Base-by-base conservation (phyloP, 1,140 invertebrate genomes). In the Dufourea novaeangliae region DNA sequence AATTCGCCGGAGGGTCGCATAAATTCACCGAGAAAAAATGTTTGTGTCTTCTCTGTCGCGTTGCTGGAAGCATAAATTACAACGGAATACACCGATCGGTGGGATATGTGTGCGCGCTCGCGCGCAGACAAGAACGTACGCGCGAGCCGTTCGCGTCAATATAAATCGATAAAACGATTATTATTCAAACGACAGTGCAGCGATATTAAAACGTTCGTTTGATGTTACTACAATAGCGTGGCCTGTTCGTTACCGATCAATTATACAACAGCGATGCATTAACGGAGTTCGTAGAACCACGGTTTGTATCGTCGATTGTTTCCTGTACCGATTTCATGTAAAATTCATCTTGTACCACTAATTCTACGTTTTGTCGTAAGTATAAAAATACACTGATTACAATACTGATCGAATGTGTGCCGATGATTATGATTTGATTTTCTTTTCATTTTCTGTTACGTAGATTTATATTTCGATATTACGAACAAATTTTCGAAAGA, bases 161-260 rank as follows among this genome's bases (percentile, higher is more conserved):
- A 57, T 25, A 32, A 32, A 57, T 75, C 64, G 64, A 74, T 66
- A 32, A 39, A 74, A 67, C 50, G 62, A 76, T 76, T 59, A 66
- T 75, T 59, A 46, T 46, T 75, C 73, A 20, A 75, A 75, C 59
- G 22, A 27, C 12, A 59, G 17, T 34, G 72, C 52, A 27, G 25
- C 39, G 39, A 39, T 59, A 59, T 64, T 75, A 34, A 68, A 67
- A 75, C 14, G 39, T 10, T 68, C 63, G 62, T 67, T 74, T 56
- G 17, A 50, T 68, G 57, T 44, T 50, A 2, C 14, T 20, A 17
- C 50, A n/a, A 39, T 67, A 32, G 44, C 59, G 52, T n/a, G n/a
- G 6, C 20, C n/a, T 37, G 61, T 67, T 67, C 62, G 71, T 74
- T 74, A 52, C 34, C 32, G n/a, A 41, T 46, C 64, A 17, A 75